These are phyloP conservation scores for Venustaconcha ellipsiformis DNA, from an alignment of 1,140 invertebrate genomes.

Conservation along the genomic window DNA sequence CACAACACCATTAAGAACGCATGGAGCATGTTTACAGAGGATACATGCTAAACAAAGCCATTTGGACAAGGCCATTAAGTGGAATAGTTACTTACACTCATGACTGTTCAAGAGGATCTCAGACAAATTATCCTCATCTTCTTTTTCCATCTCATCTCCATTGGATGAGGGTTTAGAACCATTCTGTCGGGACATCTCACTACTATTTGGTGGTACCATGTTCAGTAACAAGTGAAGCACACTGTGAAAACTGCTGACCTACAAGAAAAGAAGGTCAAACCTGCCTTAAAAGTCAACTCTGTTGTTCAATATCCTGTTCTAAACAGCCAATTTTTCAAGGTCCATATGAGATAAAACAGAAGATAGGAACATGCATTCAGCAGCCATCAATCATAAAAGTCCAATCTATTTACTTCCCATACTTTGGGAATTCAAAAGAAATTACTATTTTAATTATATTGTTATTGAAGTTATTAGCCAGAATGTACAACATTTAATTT, in stretches of 20 bases:
- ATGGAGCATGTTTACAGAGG: no score
- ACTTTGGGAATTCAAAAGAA: background rate
- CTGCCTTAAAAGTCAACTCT: no score
- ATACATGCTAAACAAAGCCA: no score
- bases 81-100: background rate
- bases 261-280: conserved; percentile 5
- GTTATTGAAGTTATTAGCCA: no score
- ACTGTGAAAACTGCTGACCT: conserved; percentile 63
- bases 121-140: conserved; percentile 35
- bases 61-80: no score
- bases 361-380: background rate
- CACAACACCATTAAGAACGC: no score
- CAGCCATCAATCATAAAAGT: background rate
- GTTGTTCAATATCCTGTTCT: background rate
- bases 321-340: background rate
- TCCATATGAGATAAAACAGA: background rate
- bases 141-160: conserved; percentile 30
- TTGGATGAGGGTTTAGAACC: conserved; percentile 1
- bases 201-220: conserved; percentile 48
- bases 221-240: conserved; percentile 64
- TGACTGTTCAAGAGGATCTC: conserved; percentile 25
- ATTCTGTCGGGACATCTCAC: background rate
- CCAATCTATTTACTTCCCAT: background rate
- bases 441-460: background rate
- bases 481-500: no score